Conservation (phyloP, 2,888 invertebrate genomes). For the Epinotia nisella region DNA sequence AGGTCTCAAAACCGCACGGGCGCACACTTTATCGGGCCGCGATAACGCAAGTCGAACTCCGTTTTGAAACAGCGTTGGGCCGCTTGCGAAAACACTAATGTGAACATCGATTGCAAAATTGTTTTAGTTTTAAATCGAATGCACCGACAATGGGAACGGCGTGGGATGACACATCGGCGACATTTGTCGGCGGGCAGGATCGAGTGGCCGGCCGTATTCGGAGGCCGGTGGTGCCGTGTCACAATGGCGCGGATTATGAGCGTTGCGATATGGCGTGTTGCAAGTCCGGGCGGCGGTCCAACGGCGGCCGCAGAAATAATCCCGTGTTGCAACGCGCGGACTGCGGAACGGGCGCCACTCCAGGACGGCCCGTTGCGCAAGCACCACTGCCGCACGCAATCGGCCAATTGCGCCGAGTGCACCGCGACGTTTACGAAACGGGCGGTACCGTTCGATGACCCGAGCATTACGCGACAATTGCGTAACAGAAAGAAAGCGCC, state of each 20-base stretch:
- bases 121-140: conserved; percentile 82
- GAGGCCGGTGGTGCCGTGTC: conserved; percentile 64
- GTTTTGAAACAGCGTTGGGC: conserved; percentile 83
- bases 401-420: conserved; percentile 69
- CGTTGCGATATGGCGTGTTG: conserved; percentile 84
- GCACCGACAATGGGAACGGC: conserved; percentile 63
- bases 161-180: conserved; percentile 56
- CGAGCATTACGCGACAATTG: conserved; percentile 75
- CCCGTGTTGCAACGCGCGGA: conserved; percentile 82
- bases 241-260: conserved; percentile 82
- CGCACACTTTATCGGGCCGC: conserved; percentile 80
- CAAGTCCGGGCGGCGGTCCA: conserved; percentile 82
- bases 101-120: conserved; percentile 84
- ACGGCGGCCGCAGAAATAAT: conserved; percentile 80
- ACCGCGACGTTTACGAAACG: conserved; percentile 66
- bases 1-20: conserved; percentile 78
- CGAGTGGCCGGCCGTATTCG: conserved; percentile 75
- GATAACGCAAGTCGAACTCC: conserved; percentile 82
- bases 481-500: conserved; percentile 82
- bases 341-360: conserved; percentile 81
- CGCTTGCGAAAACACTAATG: conserved; percentile 85
- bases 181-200: conserved; percentile 68
- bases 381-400: conserved; percentile 67
- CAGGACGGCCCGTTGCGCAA: conserved; percentile 76
- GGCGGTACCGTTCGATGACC: conserved; percentile 75